Conservation (phyloP, 2,888 invertebrate genomes). For the Dichetophora obliterata region DNA sequence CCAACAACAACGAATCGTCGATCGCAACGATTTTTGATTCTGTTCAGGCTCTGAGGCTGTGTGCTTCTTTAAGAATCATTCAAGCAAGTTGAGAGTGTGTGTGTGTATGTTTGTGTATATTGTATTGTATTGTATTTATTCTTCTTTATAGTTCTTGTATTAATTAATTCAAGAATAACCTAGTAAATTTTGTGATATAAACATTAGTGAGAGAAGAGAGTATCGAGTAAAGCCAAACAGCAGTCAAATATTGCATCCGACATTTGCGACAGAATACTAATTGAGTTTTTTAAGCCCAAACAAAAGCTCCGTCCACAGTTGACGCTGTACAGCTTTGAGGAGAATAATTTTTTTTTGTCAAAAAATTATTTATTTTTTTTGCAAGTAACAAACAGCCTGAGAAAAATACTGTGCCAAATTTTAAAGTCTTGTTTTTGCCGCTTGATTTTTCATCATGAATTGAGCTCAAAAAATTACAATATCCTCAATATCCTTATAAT, state of each 20-base stretch:
- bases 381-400: too few species aligned
- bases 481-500: too few species aligned
- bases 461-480: not conserved
- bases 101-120: conserved; percentile 16
- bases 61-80: not conserved
- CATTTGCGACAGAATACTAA: too few species aligned
- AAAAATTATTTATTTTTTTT: too few species aligned
- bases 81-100: not conserved
- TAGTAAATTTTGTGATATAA: conserved; percentile 36
- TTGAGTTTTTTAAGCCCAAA: too few species aligned
- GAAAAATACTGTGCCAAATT: conserved; percentile 1
- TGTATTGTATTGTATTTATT: too few species aligned
- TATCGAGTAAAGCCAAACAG: not conserved
- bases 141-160: too few species aligned
- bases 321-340: too few species aligned
- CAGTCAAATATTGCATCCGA: too few species aligned
- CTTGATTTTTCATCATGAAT: not conserved
- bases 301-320: not conserved
- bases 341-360: too few species aligned
- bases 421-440: not conserved
- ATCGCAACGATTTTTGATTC: too few species aligned
- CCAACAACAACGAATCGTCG: too few species aligned
- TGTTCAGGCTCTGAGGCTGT: not conserved
- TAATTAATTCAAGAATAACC: not conserved
- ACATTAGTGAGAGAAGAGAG: conserved; percentile 19